Percentiles rank a stretch among this genome's conserved stretches.
phyloP scores from a whole-genome alignment of 2,113 vertebrate genomes.

The Pygoscelis antarcticus region DNA sequence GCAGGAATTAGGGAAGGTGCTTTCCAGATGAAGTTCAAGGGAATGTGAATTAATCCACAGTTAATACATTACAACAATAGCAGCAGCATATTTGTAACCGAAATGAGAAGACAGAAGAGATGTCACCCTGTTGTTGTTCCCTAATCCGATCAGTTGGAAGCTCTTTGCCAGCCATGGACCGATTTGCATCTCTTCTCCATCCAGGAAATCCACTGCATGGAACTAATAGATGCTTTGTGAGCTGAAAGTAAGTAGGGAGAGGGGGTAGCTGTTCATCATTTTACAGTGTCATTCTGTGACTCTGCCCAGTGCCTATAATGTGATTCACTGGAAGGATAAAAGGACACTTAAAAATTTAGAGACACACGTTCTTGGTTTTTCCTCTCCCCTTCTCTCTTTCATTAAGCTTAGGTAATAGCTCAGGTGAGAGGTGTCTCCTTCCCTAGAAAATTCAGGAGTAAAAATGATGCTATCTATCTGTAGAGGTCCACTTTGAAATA shows the following conservation, averaged over 20 bases:
- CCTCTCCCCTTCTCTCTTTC: not conserved
- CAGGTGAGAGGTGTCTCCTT: not conserved
- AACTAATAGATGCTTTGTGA: not conserved
- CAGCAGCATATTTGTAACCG: not conserved
- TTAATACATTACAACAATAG: not conserved
- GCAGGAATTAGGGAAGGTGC: not conserved
- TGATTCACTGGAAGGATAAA: not conserved
- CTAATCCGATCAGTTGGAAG: not conserved
- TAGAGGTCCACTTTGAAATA: not conserved
- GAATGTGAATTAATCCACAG: not conserved
- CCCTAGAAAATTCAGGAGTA: not conserved
- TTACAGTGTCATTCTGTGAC: not conserved
- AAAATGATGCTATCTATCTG: not conserved
- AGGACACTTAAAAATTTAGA: not conserved
- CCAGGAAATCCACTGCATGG: not conserved
- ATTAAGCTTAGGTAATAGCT: not conserved
- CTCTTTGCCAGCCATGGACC: not conserved
- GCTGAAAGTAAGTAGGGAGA: not conserved
- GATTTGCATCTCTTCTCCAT: not conserved
- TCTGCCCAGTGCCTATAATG: not conserved
- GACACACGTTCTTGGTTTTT: not conserved
- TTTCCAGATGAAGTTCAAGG: not conserved
- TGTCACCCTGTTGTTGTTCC: not conserved
- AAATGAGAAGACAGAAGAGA: not conserved
- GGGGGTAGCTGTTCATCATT: not conserved